Conservation (phyloP, 2,888 invertebrate genomes). For the Lithophane leautieri region DNA sequence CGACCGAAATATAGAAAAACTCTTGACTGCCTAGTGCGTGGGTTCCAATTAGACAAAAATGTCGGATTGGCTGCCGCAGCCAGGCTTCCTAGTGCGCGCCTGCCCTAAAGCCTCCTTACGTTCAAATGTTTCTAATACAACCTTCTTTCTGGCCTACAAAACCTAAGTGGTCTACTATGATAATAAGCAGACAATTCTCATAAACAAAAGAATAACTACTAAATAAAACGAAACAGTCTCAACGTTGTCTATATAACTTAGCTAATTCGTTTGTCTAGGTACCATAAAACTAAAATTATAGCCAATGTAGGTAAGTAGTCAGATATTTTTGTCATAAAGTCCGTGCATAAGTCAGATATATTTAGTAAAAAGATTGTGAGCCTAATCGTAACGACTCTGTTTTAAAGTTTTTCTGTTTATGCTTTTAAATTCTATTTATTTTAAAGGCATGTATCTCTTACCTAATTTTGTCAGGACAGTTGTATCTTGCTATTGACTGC, state of each 20-base stretch:
- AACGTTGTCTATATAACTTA: slow-evolving; percentile 60
- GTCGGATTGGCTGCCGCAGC: background rate
- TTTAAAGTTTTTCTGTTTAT: background rate
- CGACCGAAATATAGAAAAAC: background rate
- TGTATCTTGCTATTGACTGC: background rate
- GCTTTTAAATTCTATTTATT: background rate
- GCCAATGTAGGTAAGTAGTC: slow-evolving; percentile 13
- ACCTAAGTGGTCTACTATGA: background rate
- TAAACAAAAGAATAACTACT: slow-evolving; percentile 32
- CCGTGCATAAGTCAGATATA: slow-evolving; percentile 25
- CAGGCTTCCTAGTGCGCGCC: background rate
- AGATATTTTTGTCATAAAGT: slow-evolving; percentile 12
- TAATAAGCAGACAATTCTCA: background rate
- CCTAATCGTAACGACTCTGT: background rate
- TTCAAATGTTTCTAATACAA: background rate
- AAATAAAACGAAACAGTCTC: slow-evolving; percentile 33
- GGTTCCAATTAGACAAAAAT: background rate
- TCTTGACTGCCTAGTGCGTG: background rate
- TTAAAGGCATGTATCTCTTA: background rate
- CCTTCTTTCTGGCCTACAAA: background rate
- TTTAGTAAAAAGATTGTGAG: background rate
- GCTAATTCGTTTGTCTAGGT: slow-evolving; percentile 67
- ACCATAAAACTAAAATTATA: slow-evolving; percentile 49
- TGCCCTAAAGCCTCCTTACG: background rate
- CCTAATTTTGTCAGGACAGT: background rate